Conservation (phyloP, 2,888 invertebrate species). For the Andrena haemorrhoa region DNA sequence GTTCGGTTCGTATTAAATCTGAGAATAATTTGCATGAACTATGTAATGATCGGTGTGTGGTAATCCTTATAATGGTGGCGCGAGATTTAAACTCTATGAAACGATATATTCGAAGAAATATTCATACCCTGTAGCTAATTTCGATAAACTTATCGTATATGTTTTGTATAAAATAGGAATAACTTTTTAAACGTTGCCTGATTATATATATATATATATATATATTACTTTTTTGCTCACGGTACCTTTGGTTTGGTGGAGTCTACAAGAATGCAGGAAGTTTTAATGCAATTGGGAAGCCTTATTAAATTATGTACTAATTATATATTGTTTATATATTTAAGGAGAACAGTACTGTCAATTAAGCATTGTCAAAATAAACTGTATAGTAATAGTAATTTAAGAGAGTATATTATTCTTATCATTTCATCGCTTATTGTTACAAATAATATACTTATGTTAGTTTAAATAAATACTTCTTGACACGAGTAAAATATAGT, state of each 20-base stretch:
- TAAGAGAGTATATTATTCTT: neutral
- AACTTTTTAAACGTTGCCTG: no score
- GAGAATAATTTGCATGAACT: neutral
- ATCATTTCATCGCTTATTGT: neutral
- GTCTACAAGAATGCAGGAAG: neutral
- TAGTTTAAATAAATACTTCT: neutral
- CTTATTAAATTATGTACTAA: no score
- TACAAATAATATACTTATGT: neutral
- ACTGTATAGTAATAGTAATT: neutral
- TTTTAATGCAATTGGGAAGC: neutral
- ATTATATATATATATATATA: neutral
- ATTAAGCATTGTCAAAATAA: neutral
- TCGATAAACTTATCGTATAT: neutral
- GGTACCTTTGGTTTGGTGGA: no score
- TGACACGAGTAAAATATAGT: no score
- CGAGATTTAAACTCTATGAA: conserved; percentile 30
- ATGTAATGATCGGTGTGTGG: conserved; percentile 7
- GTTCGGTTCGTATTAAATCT: neutral
- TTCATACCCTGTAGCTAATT: no score
- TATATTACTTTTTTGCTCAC: neutral
- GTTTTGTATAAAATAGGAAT: neutral
- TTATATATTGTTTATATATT: neutral
- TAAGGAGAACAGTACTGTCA: neutral
- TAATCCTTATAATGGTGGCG: conserved; percentile 25
- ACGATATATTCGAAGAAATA: neutral